Base-by-base conservation (phyloP, 2,113 vertebrate genomes). In the Pangasianodon gigas region DNA sequence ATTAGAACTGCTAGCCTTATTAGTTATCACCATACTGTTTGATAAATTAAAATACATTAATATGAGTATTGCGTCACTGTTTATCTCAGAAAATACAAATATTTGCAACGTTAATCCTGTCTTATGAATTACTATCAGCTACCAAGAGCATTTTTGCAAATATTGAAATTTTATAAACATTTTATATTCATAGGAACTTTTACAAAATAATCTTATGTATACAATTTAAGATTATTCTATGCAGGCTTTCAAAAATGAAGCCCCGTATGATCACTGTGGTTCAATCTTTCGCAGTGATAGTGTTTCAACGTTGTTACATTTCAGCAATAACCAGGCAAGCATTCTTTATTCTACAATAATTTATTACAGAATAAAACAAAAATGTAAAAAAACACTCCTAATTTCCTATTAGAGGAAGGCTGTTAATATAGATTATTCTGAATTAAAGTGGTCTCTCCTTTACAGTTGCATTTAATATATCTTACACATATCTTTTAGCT, bases 321-420 rank as follows among this genome's bases (percentile, higher is more conserved):
- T 18, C n/a, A 56, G 16, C 52, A 62, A 44, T 60, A 58, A 60
- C 21, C 82, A 62, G 2, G 21, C 29, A 62, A 58, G 4, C 24
- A 62, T 62, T 62, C 37, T 60, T 88, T 67, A 32, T 24, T 48
- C 19, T n/a, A 51, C 16, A 10, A 54, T 60, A 79, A n/a, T 91
- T 89, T 91, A 91, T 86, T 89, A 71, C 46, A 46, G 32, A 74
- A 86, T 71, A 71, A 58, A 69, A 65, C 1, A 87, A 44, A 29
- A 58, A 58, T 56, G 2, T 62, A 85, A 26, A 32, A 32, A 37
- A 37, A 37, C 37, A 37, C 37, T 37, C 37, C 37, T 37, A 37
- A 37, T 37, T 37, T 37, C 37, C 37, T 6, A 65, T 88, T 54
- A 83, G 32, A 54, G 14, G 5, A 69, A 69, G 44, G 19, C 44